Conservation (phyloP, 2,888 invertebrate species). For the Bombyx huttoni region DNA sequence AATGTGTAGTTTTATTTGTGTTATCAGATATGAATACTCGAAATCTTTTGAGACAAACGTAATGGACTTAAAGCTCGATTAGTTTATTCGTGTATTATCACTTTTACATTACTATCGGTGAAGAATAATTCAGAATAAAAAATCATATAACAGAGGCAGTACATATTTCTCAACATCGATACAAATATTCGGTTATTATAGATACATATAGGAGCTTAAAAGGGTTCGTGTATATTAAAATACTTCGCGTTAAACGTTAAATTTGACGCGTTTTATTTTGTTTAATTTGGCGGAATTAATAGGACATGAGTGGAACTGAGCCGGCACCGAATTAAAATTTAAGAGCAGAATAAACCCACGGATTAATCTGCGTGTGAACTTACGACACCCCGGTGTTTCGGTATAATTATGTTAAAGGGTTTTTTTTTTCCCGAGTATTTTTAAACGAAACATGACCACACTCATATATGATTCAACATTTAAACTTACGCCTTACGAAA, state of each 20-base stretch:
- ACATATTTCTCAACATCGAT: too few relatives aligned
- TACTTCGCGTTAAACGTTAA: not conserved
- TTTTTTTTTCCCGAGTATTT: not conserved
- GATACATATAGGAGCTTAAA: not conserved
- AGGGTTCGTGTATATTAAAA: not conserved
- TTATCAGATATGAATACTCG: too few relatives aligned
- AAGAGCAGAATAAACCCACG: not conserved
- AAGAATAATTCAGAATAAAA: too few relatives aligned
- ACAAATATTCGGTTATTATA: too few relatives aligned
- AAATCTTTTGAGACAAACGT: too few relatives aligned
- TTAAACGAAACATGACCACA: not conserved
- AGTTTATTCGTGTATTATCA: too few relatives aligned
- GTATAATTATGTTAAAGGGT: not conserved
- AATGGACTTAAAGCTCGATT: too few relatives aligned
- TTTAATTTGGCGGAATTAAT: not conserved
- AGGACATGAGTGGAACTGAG: not conserved
- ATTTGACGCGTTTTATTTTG: not conserved
- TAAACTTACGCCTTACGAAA: too few relatives aligned
- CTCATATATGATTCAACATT: not conserved
- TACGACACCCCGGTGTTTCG: not conserved
- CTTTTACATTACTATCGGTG: too few relatives aligned
- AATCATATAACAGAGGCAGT: too few relatives aligned
- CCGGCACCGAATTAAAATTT: not conserved
- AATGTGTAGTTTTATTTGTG: too few relatives aligned
- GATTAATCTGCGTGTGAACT: not conserved